Conservation (phyloP, 2,113 vertebrate species). For the Phoxinus phoxinus region DNA sequence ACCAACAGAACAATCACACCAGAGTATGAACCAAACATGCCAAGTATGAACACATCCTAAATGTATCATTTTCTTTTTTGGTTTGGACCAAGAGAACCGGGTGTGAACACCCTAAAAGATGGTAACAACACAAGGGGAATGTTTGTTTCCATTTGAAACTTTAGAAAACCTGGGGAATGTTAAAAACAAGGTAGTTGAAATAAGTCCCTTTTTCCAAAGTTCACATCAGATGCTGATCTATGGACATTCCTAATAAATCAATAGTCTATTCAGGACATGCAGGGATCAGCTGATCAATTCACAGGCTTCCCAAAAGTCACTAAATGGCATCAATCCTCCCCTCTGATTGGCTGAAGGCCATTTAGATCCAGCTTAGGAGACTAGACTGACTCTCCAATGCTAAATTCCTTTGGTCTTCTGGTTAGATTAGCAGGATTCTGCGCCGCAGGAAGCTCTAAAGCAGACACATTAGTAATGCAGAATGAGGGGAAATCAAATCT, state of each 20-base stretch:
- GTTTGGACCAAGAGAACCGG: no score
- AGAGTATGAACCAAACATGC: no score
- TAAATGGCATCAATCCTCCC: background rate
- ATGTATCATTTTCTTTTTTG: background rate
- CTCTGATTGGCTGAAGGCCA: background rate
- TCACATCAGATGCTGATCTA: background rate
- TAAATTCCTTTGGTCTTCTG: background rate
- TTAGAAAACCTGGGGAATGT: no score
- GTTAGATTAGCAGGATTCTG: background rate
- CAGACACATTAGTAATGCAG: background rate
- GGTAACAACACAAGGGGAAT: background rate
- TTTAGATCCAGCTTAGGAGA: background rate
- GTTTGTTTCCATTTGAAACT: background rate
- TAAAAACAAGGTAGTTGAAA: no score
- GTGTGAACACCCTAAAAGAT: background rate
- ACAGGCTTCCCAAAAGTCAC: conserved; percentile 1
- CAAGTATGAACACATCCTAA: no score
- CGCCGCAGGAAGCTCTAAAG: background rate
- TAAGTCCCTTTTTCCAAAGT: background rate
- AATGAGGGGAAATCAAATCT: background rate
- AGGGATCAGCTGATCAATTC: background rate
- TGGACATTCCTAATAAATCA: background rate
- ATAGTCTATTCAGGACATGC: no score
- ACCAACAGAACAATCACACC: no score
- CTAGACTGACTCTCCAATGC: background rate